Evolutionary conservation across 2,888 invertebrate species (phyloP).

Genomic region (Ophion ventricosus): DNA sequence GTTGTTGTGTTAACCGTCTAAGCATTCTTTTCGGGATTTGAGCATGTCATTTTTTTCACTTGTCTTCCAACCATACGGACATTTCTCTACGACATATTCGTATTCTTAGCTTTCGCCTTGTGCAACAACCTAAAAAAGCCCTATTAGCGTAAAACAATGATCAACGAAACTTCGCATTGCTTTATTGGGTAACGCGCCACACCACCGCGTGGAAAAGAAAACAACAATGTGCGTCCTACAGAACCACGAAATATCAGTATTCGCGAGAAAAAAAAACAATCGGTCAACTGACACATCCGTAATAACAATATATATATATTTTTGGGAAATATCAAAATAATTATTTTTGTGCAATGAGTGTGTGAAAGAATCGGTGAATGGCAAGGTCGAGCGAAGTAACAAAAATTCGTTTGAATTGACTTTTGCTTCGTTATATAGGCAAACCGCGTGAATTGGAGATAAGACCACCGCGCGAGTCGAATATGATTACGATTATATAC

Average conservation of each 20-base stretch:
- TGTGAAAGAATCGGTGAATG: conserved; percentile 20
- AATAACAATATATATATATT: conserved; percentile 60
- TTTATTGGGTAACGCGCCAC: not conserved
- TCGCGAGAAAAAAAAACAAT: conserved; percentile 8
- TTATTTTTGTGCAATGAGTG: conserved; percentile 55
- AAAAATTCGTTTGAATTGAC: not conserved
- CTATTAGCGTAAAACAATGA: not conserved
- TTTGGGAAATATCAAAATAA: conserved; percentile 62
- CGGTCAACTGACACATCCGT: conserved; percentile 36
- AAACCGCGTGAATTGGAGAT: not conserved
- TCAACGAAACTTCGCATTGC: not conserved
- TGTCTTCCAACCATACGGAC: not conserved
- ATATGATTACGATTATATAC: not conserved
- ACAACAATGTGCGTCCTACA: not conserved
- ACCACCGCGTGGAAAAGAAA: not conserved
- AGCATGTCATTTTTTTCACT: not conserved
- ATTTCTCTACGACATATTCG: not conserved
- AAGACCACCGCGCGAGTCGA: not conserved
- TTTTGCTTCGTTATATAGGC: not conserved
- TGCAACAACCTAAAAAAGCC: not conserved
- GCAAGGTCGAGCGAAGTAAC: not conserved
- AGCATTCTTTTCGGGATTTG: not conserved
- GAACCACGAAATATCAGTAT: conserved; percentile 43
- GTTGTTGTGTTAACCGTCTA: not conserved
- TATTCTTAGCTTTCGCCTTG: no score